phyloP scores from a whole-genome alignment of 2,113 vertebrate genomes.

The Cololabis saira region DNA sequence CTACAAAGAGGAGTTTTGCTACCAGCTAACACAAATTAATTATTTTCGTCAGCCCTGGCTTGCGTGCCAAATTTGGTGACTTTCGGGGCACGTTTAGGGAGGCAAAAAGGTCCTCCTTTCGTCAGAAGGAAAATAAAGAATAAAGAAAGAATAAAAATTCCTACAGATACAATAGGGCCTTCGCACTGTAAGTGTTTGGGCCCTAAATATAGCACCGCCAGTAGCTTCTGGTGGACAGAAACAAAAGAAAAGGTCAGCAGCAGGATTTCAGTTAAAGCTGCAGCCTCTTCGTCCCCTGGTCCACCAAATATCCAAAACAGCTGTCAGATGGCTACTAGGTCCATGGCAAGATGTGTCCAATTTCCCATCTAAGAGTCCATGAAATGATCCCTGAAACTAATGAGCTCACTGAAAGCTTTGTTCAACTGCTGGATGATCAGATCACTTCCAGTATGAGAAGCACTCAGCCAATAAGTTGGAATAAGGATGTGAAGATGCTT shows the following conservation, averaged over 20 bases:
- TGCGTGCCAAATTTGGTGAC: too few relatives aligned
- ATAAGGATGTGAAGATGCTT: conserved; percentile 45
- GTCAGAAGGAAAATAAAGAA: too few relatives aligned
- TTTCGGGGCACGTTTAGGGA: too few relatives aligned
- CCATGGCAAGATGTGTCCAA: conserved; percentile 19
- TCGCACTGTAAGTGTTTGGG: too few relatives aligned
- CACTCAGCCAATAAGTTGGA: conserved; percentile 42
- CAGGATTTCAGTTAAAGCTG: conserved; percentile 17
- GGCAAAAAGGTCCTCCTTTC: too few relatives aligned
- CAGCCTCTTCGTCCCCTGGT: not conserved
- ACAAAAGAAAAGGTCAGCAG: conserved; percentile 36
- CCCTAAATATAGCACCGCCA: conserved; percentile 31
- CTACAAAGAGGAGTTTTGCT: conserved; percentile 32
- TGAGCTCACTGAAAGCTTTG: conserved; percentile 21
- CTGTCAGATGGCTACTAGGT: conserved; percentile 11
- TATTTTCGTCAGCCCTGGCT: too few relatives aligned
- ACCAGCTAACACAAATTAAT: conserved; percentile 23
- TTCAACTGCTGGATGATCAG: conserved; percentile 27
- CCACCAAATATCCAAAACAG: conserved; percentile 27
- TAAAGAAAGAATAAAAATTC: too few relatives aligned
- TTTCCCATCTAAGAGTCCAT: not conserved
- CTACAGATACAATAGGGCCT: too few relatives aligned
- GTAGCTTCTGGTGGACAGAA: conserved; percentile 18
- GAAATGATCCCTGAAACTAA: conserved; percentile 34
- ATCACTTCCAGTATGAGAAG: conserved; percentile 44